These are phyloP conservation scores for Euura saliciscinereae DNA, from an alignment of 1,140 invertebrate genomes.

Conservation along the genomic window DNA sequence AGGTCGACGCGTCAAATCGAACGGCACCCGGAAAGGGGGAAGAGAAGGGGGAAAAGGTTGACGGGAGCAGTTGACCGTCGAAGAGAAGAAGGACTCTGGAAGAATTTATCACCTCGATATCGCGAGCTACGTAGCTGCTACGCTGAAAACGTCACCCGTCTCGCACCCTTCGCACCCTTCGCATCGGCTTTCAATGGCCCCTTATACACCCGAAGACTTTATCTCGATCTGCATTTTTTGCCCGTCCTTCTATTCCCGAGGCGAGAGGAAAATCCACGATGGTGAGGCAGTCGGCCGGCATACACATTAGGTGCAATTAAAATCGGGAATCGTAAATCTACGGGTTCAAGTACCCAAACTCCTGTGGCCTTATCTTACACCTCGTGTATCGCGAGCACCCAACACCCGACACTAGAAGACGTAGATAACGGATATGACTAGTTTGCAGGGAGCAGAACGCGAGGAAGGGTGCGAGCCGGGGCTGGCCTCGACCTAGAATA, in stretches of 20 bases:
- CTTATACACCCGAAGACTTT: slow-evolving; percentile 1
- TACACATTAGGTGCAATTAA: background rate
- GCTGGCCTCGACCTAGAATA: background rate
- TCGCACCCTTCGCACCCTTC: background rate
- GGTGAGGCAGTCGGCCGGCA: background rate
- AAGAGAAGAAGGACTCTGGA: background rate
- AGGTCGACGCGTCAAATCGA: too few species aligned
- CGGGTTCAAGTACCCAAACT: background rate
- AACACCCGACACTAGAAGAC: background rate
- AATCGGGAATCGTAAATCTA: background rate
- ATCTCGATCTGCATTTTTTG: background rate
- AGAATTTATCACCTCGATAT: slow-evolving; percentile 1
- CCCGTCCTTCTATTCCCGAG: too few species aligned
- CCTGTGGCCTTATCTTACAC: background rate
- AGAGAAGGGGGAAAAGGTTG: background rate
- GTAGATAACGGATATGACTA: background rate
- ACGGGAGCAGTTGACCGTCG: background rate
- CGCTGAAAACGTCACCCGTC: too few species aligned
- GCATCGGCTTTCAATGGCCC: background rate
- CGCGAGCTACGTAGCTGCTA: background rate
- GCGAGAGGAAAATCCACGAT: background rate
- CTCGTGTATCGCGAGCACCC: background rate
- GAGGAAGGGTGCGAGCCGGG: background rate
- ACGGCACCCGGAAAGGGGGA: too few species aligned
- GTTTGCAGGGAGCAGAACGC: background rate